Percentiles rank a stretch among this genome's conserved stretches.
Evolutionary conservation across 2,888 invertebrate species (phyloP).

Genomic region (Melieria omissa): DNA sequence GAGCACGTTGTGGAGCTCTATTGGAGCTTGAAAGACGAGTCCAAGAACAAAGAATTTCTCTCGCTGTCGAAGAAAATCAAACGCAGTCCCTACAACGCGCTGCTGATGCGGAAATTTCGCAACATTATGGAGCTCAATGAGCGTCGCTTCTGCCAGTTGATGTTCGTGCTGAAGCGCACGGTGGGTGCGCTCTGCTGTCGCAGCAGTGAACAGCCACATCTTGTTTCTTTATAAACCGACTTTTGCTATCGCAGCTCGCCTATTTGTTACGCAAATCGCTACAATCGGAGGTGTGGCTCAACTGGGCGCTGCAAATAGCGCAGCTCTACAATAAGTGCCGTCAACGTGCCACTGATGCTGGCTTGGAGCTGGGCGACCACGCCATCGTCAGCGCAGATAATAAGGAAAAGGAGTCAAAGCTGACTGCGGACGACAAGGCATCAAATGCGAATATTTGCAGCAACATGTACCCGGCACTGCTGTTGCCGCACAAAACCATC

Average conservation of each 20-base stretch:
- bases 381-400: background rate
- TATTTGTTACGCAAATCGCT: slow-evolving; percentile 56
- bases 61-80: slow-evolving; percentile 62
- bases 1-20: slow-evolving; percentile 58
- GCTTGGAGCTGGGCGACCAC: background rate
- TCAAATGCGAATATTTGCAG: slow-evolving; percentile 71
- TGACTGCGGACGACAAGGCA: slow-evolving; percentile 42
- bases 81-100: slow-evolving; percentile 63
- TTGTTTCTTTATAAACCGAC: no score
- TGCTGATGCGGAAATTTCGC: slow-evolving; percentile 58
- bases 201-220: no score
- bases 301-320: slow-evolving; percentile 59
- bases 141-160: slow-evolving; percentile 60
- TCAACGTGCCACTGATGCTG: slow-evolving; percentile 40
- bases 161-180: slow-evolving; percentile 62
- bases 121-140: slow-evolving; percentile 59
- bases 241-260: slow-evolving; percentile 49
- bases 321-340: slow-evolving; percentile 59
- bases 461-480: slow-evolving; percentile 79
- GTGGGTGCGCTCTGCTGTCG: slow-evolving; percentile 43
- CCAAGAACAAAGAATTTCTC: slow-evolving; percentile 56
- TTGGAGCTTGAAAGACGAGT: slow-evolving; percentile 60
- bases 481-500: slow-evolving; percentile 77
- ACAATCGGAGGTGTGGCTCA: slow-evolving; percentile 58
- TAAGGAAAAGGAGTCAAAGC: background rate